Percentiles rank a stretch among this genome's conserved stretches.
phyloP scores from a whole-genome alignment of 2,113 vertebrate genomes.

The Nerophis ophidion region DNA sequence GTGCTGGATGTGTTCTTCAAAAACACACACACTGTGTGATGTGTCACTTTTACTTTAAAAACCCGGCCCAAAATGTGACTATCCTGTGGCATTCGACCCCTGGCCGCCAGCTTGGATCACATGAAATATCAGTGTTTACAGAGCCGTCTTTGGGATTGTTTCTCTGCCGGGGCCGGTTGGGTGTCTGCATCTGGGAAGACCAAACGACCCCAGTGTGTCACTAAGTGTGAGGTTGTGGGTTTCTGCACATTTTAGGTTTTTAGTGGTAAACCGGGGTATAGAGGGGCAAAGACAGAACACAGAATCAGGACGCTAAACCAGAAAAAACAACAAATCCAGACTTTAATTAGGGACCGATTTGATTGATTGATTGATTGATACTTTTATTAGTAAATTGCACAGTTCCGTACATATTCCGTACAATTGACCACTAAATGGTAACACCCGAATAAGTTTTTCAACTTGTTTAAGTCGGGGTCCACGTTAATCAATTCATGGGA shows the following conservation, averaged over 20 bases:
- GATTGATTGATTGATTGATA: too few relatives aligned
- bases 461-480: too few relatives aligned
- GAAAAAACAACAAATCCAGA: too few relatives aligned
- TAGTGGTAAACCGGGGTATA: too few relatives aligned
- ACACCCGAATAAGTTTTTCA: too few relatives aligned
- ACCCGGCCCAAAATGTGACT: conserved; percentile 13
- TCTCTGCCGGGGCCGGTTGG: not conserved
- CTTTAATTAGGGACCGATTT: too few relatives aligned
- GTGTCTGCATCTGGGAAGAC: not conserved
- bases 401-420: too few relatives aligned
- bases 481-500: too few relatives aligned
- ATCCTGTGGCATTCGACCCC: conserved; percentile 26
- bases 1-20: not conserved
- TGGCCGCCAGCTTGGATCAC: conserved; percentile 32
- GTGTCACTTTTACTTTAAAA: conserved; percentile 44
- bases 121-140: conserved; percentile 42
- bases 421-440: too few relatives aligned
- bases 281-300: too few relatives aligned
- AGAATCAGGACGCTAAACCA: too few relatives aligned
- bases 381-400: too few relatives aligned
- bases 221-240: not conserved
- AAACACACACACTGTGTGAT: conserved; percentile 22
- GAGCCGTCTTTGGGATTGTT: conserved; percentile 3
- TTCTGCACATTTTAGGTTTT: not conserved
- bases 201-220: not conserved